Conservation (phyloP, 2,797 vertebrate genomes). For the Knipowitschia caucasica region DNA sequence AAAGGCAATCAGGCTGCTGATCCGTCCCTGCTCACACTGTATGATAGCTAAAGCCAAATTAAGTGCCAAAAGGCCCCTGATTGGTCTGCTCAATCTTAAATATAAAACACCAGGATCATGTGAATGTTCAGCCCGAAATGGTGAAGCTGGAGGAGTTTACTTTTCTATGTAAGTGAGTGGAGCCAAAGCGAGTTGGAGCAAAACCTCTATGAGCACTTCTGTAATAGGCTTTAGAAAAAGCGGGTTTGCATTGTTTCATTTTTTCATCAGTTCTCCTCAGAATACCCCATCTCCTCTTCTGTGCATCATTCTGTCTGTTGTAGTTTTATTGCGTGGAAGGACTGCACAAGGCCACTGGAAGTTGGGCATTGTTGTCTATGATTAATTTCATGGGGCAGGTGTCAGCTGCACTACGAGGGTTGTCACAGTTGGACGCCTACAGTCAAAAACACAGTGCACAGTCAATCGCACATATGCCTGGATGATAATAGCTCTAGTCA, state of each 20-base stretch:
- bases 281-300: background rate
- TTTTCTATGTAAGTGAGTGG: no score
- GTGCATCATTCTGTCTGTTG: slow-evolving; percentile 13
- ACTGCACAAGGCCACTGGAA: slow-evolving; percentile 17
- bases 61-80: no score
- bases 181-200: no score
- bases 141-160: no score
- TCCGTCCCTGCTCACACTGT: no score
- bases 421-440: slow-evolving; percentile 32
- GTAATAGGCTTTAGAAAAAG: no score
- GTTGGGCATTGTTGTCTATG: slow-evolving; percentile 27
- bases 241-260: background rate
- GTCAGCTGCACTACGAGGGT: slow-evolving; percentile 24
- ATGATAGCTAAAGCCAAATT: no score
- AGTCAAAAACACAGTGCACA: slow-evolving; percentile 23
- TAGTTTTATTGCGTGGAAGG: slow-evolving; percentile 19
- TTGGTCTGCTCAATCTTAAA: no score
- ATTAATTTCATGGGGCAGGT: slow-evolving; percentile 41
- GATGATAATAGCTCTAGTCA: slow-evolving; percentile 34
- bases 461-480: slow-evolving; percentile 23
- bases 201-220: no score
- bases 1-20: no score
- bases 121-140: no score
- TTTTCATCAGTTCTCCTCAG: background rate
- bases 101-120: no score